Base-by-base conservation (phyloP, 2,797 vertebrate genomes). In the Semotilus atromaculatus region DNA sequence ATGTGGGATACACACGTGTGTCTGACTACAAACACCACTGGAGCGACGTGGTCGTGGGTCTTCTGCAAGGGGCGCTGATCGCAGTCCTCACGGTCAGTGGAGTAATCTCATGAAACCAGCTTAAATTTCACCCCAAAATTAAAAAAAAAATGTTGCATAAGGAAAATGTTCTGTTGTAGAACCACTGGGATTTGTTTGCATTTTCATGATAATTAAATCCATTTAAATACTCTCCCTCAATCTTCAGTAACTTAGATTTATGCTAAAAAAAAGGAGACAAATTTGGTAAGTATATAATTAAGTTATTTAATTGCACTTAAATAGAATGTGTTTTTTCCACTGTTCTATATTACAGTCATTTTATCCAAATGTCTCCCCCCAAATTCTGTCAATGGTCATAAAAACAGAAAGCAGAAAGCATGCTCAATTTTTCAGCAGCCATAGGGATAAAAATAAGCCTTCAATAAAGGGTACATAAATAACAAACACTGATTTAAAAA, bases 11-110 rank as follows among this genome's bases (percentile, higher is more conserved):
- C 93, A 97, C 97, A 0, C 94, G 97, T 0, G 96, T 99, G 26
- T 97, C 97, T 0, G 98, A 99, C 94, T 96, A 97, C 93, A 98
- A 98, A 64, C 98, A 99, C 90, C 97, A 99, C 94, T 97, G 96
- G 96, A 97, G 97, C 0, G 98, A 99, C 0, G 97, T 99, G 1
- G 84, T 99, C 77, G 95, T 95, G 4, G 98, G 98, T 31, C 93
- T 99, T 73, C 93, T 99, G 90, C 98, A 99, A 91, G 98, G 98
- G 4, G 96, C 96, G 0, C 93, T 99, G 68, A 95, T 99, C 4
- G 98, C 98, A 0, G 38, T 96, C 73, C 95, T 99, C 84, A 96
- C 93, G 0, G 97, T 99, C 93, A 97, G 97, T 92, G 19, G 16
- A 13, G 1, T 14, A 23, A 36, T 19, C 76, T 78, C 76, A 64